Conservation (phyloP, 2,888 invertebrate species). For the Drosophila leonis region DNA sequence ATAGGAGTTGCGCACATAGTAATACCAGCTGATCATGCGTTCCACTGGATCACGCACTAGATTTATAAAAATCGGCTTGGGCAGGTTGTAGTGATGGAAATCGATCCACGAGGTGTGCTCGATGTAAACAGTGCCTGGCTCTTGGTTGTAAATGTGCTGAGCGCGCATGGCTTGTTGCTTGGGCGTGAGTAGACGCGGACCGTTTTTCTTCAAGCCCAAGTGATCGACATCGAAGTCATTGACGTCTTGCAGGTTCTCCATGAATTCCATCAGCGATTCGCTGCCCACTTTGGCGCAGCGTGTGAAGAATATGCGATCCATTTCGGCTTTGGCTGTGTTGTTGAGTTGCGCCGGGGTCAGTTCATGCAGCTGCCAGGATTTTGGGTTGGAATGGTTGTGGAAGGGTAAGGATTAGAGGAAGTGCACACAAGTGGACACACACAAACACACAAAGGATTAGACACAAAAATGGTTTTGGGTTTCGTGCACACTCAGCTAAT, state of each 20-base stretch:
- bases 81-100: constrained; percentile 91
- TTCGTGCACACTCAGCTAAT: neutral
- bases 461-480: constrained; percentile 32
- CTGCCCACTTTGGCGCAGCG: constrained; percentile 96
- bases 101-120: constrained; percentile 96
- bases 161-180: constrained; percentile 91
- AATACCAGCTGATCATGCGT: constrained; percentile 95
- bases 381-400: neutral
- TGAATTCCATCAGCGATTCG: constrained; percentile 92
- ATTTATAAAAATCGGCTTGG: constrained; percentile 94
- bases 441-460: constrained; percentile 49
- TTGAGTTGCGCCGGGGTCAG: constrained; percentile 86
- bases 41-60: constrained; percentile 95
- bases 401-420: constrained; percentile 21
- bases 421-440: constrained; percentile 33
- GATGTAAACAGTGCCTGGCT: constrained; percentile 92
- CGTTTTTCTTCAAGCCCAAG: constrained; percentile 83
- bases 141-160: constrained; percentile 88
- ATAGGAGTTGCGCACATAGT: constrained; percentile 92
- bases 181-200: constrained; percentile 85
- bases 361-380: constrained; percentile 52
- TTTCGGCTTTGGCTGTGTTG: constrained; percentile 91
- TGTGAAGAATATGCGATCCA: constrained; percentile 94
- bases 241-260: constrained; percentile 63
- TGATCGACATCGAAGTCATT: constrained; percentile 87